Percentiles rank a stretch among this genome's conserved stretches.
phyloP scores from a whole-genome alignment of 2,888 invertebrate genomes.

The Caenorhabditis sinica region DNA sequence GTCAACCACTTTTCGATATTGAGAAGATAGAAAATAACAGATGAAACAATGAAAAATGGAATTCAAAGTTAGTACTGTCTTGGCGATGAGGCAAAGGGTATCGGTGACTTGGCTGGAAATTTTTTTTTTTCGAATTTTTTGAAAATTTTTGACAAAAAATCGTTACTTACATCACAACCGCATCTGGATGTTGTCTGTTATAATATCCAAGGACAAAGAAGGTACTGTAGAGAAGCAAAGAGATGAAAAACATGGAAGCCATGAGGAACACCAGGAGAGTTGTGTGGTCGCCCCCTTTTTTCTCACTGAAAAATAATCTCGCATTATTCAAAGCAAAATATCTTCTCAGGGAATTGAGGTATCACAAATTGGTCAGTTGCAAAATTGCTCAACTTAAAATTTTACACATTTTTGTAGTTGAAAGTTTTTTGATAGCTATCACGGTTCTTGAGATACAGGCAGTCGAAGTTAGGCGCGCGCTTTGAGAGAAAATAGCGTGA shows the following conservation, averaged over 20 bases:
- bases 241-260: conserved; percentile 15
- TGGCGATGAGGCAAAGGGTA: background rate
- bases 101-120: background rate
- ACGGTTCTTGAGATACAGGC: too few relatives aligned
- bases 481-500: too few relatives aligned
- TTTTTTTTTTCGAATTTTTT: too few relatives aligned
- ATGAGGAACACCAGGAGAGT: conserved; percentile 1
- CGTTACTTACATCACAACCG: background rate
- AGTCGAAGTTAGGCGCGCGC: too few relatives aligned
- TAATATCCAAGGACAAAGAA: background rate
- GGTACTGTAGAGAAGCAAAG: background rate
- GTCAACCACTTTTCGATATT: background rate
- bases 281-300: background rate
- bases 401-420: too few relatives aligned
- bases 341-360: too few relatives aligned
- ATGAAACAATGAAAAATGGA: conserved; percentile 2
- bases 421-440: too few relatives aligned
- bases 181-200: background rate
- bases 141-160: background rate
- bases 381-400: too few relatives aligned
- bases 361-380: too few relatives aligned
- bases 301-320: too few relatives aligned
- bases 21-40: conserved; percentile 7
- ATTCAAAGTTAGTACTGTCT: background rate
- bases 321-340: too few relatives aligned